Evolutionary conservation across 2,797 vertebrate species (phyloP).

Genomic region (Siniperca scherzeri): DNA sequence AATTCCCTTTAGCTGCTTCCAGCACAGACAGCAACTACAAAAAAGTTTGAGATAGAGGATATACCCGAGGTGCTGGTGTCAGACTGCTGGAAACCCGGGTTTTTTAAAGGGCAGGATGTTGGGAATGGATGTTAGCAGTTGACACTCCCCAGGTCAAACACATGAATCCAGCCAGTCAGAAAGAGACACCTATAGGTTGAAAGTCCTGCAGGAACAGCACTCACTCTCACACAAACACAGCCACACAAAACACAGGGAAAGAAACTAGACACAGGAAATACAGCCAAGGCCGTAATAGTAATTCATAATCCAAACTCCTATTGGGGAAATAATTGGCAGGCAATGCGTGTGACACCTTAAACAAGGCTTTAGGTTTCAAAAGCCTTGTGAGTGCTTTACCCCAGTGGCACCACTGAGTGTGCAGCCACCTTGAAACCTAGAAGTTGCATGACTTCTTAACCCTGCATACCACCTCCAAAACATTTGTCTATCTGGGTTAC

Average conservation of each 20-base stretch:
- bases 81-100: not conserved
- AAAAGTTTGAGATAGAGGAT: not conserved
- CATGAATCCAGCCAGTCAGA: not conserved
- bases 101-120: not conserved
- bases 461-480: not conserved
- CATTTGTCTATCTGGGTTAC: not conserved
- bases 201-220: not conserved
- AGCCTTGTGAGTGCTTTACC: not conserved
- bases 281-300: not conserved
- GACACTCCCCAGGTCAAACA: not conserved
- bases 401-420: not conserved
- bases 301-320: not conserved
- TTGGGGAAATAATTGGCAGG: not conserved
- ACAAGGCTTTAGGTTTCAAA: conserved; percentile 5
- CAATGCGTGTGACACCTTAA: not conserved
- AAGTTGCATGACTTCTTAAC: not conserved
- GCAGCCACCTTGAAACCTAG: not conserved
- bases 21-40: not conserved
- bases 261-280: not conserved
- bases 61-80: not conserved
- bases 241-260: not conserved
- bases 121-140: not conserved
- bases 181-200: not conserved
- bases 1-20: no score
- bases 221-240: not conserved